Evolutionary conservation across 2,797 vertebrate genomes (phyloP).

Genomic region (Melanogrammus aeglefinus): DNA sequence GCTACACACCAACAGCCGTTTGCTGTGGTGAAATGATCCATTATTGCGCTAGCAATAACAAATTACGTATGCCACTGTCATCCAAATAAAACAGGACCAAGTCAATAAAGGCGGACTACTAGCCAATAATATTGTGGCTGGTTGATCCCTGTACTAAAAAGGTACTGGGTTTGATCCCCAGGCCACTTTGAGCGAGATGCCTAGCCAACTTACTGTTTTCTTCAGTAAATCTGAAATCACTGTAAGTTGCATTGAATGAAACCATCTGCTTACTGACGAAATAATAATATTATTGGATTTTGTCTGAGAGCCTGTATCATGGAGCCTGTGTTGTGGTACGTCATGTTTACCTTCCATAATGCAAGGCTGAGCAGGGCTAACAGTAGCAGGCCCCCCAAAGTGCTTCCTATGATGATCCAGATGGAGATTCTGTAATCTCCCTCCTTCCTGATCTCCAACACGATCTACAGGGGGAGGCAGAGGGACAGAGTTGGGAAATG

Average conservation of each 20-base stretch:
- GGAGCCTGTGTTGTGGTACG: background rate
- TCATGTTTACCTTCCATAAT: slow-evolving; percentile 89
- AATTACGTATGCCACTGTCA: background rate
- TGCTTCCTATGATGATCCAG: slow-evolving; percentile 95
- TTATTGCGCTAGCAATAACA: background rate
- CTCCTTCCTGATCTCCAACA: slow-evolving; percentile 87
- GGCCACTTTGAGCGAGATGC: background rate
- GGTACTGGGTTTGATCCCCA: background rate
- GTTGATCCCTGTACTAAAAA: background rate
- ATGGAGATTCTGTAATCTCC: slow-evolving; percentile 87
- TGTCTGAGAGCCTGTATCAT: background rate
- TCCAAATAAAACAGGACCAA: background rate
- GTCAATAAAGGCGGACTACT: background rate
- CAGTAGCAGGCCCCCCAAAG: slow-evolving; percentile 88
- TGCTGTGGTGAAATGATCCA: background rate
- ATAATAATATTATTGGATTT: background rate
- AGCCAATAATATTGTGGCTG: background rate
- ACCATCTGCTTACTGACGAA: background rate
- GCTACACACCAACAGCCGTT: background rate
- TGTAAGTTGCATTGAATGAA: background rate
- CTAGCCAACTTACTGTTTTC: background rate
- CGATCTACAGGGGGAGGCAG: slow-evolving; percentile 72
- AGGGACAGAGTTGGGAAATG: background rate
- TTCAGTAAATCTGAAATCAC: background rate
- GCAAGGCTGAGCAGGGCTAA: slow-evolving; percentile 88